Base-by-base conservation (phyloP, 2,888 invertebrate species). In the Heliconius hortense region DNA sequence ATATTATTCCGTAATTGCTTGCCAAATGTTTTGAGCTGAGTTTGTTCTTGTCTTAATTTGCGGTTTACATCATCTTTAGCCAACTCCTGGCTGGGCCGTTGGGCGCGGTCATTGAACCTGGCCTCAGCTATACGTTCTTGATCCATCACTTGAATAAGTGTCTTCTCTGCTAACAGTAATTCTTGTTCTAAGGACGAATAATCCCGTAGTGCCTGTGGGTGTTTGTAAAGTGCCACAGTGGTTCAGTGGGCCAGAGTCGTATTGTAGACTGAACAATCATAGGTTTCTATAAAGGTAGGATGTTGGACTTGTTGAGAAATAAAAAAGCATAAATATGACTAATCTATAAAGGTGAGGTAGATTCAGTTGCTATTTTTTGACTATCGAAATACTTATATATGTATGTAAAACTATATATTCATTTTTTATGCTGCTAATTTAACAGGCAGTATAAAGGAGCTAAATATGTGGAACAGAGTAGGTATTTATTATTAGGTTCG, bases 121-220 rank as follows among this genome's bases (percentile, higher is more conserved):
- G 96, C 96, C 87, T 96, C 96, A 5, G 96, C 95, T 74, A 97
- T 89, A 82, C 96, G 96, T 79, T 96, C 93, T 62, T 96, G 95
- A 79, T 96, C 95, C 81, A 95, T 95, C 82, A 96, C 97, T 62
- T 95, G 95, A 69, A 95, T 81, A n/a, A 97, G 87, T 31, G 96
- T 95, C 78, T 95, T 95, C 85, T 97, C 96, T 59, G 97, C 88
- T 24, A 95, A 93, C 48, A 90, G 86, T 77, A 97, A 95, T 88
- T 98, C 97, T 83, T 95, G 95, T 77, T 95, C 92, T 74, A 97
- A 88, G 76, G 95, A 95, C 76, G 95, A 95, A 91, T 96, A 96
- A 89, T 98, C 97, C 80, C 94, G 94, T 73, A 94, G 86, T 83
- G 95, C 95, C 95, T 96, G 88, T 43, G 21, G 18, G 21, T 31